phyloP scores from a whole-genome alignment of 2,888 invertebrate genomes.

The Diplolepis rosae region DNA sequence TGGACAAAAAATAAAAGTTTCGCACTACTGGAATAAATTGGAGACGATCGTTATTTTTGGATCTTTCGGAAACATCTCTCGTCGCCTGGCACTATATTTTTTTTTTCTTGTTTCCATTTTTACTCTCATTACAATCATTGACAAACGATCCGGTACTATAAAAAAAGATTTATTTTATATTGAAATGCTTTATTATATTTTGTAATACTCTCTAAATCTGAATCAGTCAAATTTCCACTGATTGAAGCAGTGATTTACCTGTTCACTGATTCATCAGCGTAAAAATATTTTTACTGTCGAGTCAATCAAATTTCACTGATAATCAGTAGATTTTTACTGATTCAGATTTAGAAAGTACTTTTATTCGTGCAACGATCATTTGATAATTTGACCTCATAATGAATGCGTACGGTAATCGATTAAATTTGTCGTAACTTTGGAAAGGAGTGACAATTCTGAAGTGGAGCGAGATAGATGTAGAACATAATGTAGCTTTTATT shows the following conservation, averaged over 20 bases:
- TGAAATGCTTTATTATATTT: no score
- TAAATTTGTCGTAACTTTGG: background rate
- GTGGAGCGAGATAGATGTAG: background rate
- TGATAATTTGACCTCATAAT: no score
- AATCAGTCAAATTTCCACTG: no score
- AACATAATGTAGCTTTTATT: background rate
- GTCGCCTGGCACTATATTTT: background rate
- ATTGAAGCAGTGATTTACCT: no score
- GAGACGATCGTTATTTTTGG: conserved; percentile 6
- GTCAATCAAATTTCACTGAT: no score
- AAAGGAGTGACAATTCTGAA: conserved; percentile 7
- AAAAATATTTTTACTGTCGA: no score
- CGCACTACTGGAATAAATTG: conserved; percentile 7
- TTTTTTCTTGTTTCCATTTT: background rate
- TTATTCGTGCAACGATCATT: no score
- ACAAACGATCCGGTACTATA: background rate
- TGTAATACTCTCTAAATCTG: no score
- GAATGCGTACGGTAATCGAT: background rate
- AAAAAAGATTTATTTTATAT: background rate
- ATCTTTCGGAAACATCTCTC: background rate
- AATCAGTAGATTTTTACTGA: no score
- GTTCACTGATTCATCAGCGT: no score
- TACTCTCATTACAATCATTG: background rate
- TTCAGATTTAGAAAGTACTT: no score
- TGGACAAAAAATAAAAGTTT: background rate